Evolutionary conservation across 2,113 vertebrate genomes (phyloP).

Genomic region (Tyto alba): DNA sequence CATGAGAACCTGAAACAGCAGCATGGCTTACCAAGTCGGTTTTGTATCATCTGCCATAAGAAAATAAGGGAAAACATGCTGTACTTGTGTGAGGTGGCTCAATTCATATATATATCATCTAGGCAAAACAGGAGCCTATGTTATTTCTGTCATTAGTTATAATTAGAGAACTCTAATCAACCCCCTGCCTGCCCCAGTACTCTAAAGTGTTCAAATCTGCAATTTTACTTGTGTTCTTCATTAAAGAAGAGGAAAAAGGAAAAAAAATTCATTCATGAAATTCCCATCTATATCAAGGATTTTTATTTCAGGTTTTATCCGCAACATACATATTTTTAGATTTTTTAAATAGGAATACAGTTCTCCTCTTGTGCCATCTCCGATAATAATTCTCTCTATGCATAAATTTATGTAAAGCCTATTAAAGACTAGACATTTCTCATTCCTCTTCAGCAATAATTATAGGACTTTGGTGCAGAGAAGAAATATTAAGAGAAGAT

Average conservation of each 20-base stretch:
- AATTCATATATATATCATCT: neutral
- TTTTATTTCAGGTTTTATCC: constrained; percentile 9
- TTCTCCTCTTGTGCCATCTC: neutral
- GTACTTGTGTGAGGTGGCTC: neutral
- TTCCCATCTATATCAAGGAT: neutral
- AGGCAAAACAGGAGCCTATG: constrained; percentile 37
- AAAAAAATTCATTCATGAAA: constrained; percentile 49
- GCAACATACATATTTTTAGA: neutral
- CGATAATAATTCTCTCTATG: neutral
- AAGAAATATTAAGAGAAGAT: constrained; percentile 35
- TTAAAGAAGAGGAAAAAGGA: constrained; percentile 16
- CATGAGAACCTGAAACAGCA: neutral
- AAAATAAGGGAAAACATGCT: neutral
- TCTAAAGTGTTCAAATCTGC: constrained; percentile 46
- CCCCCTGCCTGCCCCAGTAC: constrained; percentile 51
- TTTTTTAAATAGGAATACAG: neutral
- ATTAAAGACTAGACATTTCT: neutral
- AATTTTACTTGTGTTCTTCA: constrained; percentile 44
- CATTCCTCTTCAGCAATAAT: neutral
- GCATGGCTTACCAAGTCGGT: neutral
- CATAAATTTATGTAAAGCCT: neutral
- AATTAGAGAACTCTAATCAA: constrained; percentile 63
- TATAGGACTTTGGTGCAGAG: neutral
- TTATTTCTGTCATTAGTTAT: constrained; percentile 63
- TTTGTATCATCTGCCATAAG: neutral